phyloP scores from a whole-genome alignment of 2,797 vertebrate species.

The Vespertilio murinus region DNA sequence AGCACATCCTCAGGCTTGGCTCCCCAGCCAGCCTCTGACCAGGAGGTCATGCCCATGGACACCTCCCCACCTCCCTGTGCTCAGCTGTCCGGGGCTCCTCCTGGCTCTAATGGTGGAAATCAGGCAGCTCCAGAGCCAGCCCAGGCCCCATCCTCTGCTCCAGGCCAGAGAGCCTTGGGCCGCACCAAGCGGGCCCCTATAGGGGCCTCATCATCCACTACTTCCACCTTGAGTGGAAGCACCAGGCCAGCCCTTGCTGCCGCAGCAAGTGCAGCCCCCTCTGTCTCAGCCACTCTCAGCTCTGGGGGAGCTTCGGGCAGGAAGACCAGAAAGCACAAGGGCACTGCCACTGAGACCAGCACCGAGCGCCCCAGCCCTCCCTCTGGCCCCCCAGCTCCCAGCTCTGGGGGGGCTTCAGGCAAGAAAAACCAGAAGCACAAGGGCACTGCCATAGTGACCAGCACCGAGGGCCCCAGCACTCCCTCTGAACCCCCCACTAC shows the following conservation, averaged over 20 bases:
- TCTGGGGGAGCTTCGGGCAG: too few species aligned
- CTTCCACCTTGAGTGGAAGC: constrained; percentile 37
- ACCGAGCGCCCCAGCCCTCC: neutral
- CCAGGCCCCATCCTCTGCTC: too few species aligned
- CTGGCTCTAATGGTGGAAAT: neutral
- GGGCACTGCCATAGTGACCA: too few species aligned
- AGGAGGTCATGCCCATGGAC: too few species aligned
- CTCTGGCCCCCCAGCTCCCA: constrained; percentile 78
- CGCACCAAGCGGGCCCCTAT: too few species aligned
- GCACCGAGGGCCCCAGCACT: too few species aligned
- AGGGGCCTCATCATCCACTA: neutral
- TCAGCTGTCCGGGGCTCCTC: neutral
- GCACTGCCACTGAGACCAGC: neutral
- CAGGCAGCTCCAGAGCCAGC: too few species aligned
- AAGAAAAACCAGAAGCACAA: too few species aligned
- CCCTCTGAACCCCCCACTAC: too few species aligned
- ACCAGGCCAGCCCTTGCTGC: constrained; percentile 28
- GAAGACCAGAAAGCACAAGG: too few species aligned
- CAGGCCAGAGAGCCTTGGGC: too few species aligned
- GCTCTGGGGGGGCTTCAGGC: neutral
- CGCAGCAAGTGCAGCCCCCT: constrained; percentile 78
- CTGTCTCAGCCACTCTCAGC: constrained; percentile 75
- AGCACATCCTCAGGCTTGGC: neutral
- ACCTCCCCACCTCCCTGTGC: neutral
- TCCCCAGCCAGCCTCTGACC: neutral